Evolutionary conservation across 2,888 invertebrate genomes (phyloP).

Genomic region (Pedicia rivosa): DNA sequence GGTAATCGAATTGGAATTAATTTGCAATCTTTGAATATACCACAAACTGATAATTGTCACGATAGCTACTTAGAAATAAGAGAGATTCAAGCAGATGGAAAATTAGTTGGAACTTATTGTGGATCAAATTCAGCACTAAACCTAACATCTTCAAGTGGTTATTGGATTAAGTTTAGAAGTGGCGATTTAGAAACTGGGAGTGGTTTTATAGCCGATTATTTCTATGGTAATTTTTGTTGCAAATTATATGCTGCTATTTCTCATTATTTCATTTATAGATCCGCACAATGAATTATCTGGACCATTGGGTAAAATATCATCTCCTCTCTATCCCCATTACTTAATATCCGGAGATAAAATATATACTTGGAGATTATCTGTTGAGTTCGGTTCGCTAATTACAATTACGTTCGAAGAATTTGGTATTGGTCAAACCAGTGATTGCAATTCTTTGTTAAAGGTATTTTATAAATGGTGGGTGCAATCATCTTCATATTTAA

Average conservation of each 20-base stretch:
- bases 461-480: too few species aligned
- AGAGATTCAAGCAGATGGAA: slow-evolving; percentile 43
- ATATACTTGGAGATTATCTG: slow-evolving; percentile 58
- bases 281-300: slow-evolving; percentile 54
- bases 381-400: slow-evolving; percentile 33
- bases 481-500: too few species aligned
- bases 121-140: slow-evolving; percentile 44
- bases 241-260: neutral
- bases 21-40: slow-evolving; percentile 53
- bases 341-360: too few species aligned
- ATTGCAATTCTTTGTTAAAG: too few species aligned
- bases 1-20: slow-evolving; percentile 53
- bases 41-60: slow-evolving; percentile 56
- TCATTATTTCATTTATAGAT: slow-evolving; percentile 26
- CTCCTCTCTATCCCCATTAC: slow-evolving; percentile 55
- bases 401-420: slow-evolving; percentile 36
- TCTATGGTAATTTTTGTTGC: slow-evolving; percentile 34
- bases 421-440: too few species aligned
- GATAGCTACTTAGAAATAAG: slow-evolving; percentile 77
- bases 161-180: slow-evolving; percentile 69
- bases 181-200: slow-evolving; percentile 37
- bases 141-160: slow-evolving; percentile 35
- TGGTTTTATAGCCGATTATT: slow-evolving; percentile 66
- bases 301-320: slow-evolving; percentile 49
- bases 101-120: slow-evolving; percentile 56